A percentile compares a stretch with the other conserved stretches of the same genome.
Evolutionary conservation across 2,113 vertebrate species (phyloP).

Genomic region (Plestiodon gilberti): DNA sequence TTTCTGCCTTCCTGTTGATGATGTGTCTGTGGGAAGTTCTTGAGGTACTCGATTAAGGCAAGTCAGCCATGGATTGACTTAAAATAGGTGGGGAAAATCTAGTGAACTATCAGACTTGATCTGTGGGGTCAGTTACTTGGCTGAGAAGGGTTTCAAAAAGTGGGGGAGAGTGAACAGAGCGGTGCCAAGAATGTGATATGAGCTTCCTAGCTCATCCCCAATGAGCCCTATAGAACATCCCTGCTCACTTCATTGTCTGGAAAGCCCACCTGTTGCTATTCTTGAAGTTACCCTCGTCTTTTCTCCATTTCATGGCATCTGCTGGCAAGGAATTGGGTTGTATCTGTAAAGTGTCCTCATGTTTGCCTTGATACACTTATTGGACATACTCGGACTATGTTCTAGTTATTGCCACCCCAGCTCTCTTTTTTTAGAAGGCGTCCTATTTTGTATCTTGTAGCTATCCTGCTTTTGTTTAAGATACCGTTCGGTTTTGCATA

Average conservation of each 20-base stretch:
- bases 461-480: background rate
- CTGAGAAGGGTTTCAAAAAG: background rate
- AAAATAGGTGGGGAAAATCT: background rate
- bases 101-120: background rate
- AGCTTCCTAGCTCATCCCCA: background rate
- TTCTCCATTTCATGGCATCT: background rate
- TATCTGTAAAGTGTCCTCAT: background rate
- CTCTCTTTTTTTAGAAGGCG: background rate
- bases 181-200: background rate
- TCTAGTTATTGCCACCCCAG: background rate
- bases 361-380: background rate
- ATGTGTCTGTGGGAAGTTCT: background rate
- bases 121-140: background rate
- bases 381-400: background rate
- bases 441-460: background rate
- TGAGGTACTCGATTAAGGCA: background rate
- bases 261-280: background rate
- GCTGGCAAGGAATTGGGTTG: too few relatives aligned
- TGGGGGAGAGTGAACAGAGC: background rate
- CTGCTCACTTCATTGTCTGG: accelerated
- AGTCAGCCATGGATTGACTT: background rate
- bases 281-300: background rate
- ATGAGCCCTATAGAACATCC: background rate
- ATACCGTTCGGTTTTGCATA: background rate
- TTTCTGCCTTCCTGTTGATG: background rate